Percentiles rank a stretch among this genome's conserved stretches.
phyloP scores from a whole-genome alignment of 1,140 invertebrate genomes.

The Drosophila jambulina region DNA sequence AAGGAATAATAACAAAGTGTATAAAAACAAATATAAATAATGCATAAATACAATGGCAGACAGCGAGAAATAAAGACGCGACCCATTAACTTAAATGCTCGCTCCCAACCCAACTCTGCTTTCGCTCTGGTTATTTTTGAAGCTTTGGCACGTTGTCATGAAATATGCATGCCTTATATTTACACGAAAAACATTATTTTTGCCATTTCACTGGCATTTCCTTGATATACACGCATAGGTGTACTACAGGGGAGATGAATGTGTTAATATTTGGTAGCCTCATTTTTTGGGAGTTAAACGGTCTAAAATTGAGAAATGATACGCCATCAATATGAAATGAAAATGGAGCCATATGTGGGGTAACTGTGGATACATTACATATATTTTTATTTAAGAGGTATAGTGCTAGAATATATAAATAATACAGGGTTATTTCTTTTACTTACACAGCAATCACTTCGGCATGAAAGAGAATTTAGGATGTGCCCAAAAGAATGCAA shows the following conservation, averaged over 20 bases:
- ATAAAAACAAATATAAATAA: conserved; percentile 64
- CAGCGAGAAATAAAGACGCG: conserved; percentile 63
- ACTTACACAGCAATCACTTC: not conserved
- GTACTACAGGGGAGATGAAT: not conserved
- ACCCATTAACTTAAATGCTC: conserved; percentile 73
- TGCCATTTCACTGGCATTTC: conserved; percentile 60
- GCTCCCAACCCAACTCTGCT: conserved; percentile 2
- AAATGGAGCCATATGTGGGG: conserved; percentile 14
- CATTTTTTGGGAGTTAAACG: conserved; percentile 26
- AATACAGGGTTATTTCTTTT: not conserved
- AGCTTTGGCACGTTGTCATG: conserved; percentile 65
- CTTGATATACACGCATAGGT: conserved; percentile 16
- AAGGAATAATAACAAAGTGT: conserved; percentile 37
- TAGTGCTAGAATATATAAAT: not conserved
- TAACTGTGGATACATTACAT: not conserved
- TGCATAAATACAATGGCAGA: conserved; percentile 62
- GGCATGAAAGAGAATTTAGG: not conserved
- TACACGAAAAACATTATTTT: conserved; percentile 72
- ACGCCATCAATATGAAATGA: conserved; percentile 14
- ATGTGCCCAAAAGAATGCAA: not conserved
- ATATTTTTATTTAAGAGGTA: not conserved
- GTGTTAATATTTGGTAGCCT: conserved; percentile 43
- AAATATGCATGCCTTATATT: conserved; percentile 72
- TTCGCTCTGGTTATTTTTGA: conserved; percentile 45
- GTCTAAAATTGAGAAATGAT: conserved; percentile 29